These are phyloP conservation scores for Helostoma temminkii DNA, from an alignment of 2,797 vertebrate genomes.

Conservation along the genomic window DNA sequence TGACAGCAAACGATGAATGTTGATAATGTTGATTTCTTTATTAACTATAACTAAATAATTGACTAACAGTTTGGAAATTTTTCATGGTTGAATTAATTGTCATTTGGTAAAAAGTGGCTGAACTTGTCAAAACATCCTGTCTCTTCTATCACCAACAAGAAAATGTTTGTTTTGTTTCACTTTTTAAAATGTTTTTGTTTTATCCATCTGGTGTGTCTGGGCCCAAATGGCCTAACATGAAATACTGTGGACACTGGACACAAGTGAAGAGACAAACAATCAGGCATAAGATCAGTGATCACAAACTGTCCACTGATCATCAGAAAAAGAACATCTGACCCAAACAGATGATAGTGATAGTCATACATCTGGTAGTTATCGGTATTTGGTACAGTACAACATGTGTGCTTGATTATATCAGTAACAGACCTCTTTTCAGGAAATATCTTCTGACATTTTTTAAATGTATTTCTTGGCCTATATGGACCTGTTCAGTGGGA, in stretches of 20 bases:
- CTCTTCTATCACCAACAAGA: constrained; percentile 37
- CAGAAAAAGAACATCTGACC: constrained; percentile 8
- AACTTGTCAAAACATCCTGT: constrained; percentile 44
- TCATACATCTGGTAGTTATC: constrained; percentile 2
- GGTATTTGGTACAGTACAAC: constrained; percentile 9
- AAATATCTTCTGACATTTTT: constrained; percentile 40
- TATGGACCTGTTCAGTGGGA: constrained; percentile 27
- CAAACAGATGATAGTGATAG: constrained; percentile 17
- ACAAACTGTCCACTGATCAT: constrained; percentile 37
- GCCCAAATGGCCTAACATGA: constrained; percentile 55
- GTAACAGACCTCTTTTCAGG: constrained; percentile 45
- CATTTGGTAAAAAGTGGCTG: constrained; percentile 36
- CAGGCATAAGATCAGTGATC: constrained; percentile 32
- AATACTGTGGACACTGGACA: constrained; percentile 12
- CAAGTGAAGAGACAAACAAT: constrained; percentile 34
- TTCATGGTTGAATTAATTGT: constrained; percentile 24
- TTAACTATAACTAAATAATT: too few relatives aligned
- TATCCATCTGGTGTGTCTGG: constrained; percentile 71
- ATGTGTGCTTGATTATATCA: constrained; percentile 61
- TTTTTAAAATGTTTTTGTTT: constrained; percentile 56
- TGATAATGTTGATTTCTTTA: neutral
- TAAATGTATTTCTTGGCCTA: constrained; percentile 6
- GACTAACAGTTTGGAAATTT: too few relatives aligned
- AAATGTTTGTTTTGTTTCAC: constrained; percentile 44
- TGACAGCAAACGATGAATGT: neutral